Evolutionary conservation across 1,140 invertebrate species (phyloP), one percentile per base, ranked within the genome.

Genomic region (Manduca sexta): DNA sequence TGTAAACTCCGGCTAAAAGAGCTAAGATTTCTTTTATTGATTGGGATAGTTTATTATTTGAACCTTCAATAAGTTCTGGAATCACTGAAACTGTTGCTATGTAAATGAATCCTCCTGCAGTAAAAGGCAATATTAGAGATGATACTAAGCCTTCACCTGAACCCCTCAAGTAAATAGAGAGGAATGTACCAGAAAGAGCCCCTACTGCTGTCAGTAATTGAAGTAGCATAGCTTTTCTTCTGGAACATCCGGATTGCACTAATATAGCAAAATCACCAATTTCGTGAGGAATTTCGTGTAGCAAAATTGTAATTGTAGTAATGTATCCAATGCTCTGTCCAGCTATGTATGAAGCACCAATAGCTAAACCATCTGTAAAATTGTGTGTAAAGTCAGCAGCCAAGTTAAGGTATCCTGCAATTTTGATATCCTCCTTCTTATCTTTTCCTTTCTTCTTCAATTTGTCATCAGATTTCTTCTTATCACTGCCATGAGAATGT

Each of bases 241-340:
- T 92, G 33, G 91, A 93, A 68, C 94, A 97, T 17, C 97, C 97
- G 57, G 95, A 97, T 83, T 98, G 95, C 44, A 99, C 91, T 14
- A 99, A 89, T 83, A 99, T 98, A 26, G 97, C 97, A 90, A 98
- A 99, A 86, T 99, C 97, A 42, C 97, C 97, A 75, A 99, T 98
- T 88, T 99, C 97, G 88, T 99, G 97, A 41, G 97, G 97, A 53
- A 99, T 92, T 90, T 99, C 97, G 84, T 99, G 97, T 29, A 99
- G 86, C 17, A 99, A 88, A 72, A 99, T 98, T 1, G 96, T 98
- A 16, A 97, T 85, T 13, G 97, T 98, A 4, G 97, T 98, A 4
- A 98, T 88, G 35, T 95, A 89, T 10, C 94, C 95, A 58, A 95
- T 88, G 64, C 82, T 92, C 63, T 91, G 89, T 6, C 97, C 96